phyloP scores from a whole-genome alignment of 2,888 invertebrate species.

The Prostheceraeus crozeri region DNA sequence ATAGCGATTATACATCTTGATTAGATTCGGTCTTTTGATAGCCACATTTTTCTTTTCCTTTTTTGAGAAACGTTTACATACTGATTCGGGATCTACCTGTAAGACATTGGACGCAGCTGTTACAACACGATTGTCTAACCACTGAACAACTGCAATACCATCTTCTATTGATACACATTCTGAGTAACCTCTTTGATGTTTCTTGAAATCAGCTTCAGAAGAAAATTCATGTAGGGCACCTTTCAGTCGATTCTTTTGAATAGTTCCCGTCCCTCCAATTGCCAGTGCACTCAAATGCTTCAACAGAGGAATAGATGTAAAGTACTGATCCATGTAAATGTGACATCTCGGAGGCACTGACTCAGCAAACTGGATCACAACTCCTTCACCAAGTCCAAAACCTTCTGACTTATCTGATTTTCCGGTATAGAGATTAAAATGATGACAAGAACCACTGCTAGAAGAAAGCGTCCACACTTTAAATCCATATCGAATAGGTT shows the following conservation, averaged over 20 bases:
- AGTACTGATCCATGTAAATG: slow-evolving; percentile 9
- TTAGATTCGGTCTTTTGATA: neutral
- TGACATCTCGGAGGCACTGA: neutral
- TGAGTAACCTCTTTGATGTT: neutral
- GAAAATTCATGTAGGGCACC: neutral
- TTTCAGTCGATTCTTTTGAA: slow-evolving; percentile 7
- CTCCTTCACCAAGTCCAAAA: neutral
- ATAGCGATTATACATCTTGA: slow-evolving; percentile 1
- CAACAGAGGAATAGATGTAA: neutral
- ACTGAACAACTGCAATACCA: neutral
- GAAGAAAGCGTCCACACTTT: slow-evolving; percentile 16
- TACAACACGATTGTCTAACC: slow-evolving; percentile 15
- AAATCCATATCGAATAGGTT: slow-evolving; percentile 20
- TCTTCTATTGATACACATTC: slow-evolving; percentile 4
- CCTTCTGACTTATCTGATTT: neutral
- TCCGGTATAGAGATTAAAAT: neutral
- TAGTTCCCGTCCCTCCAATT: slow-evolving; percentile 1
- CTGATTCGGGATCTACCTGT: neutral
- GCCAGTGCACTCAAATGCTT: neutral
- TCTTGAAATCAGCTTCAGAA: neutral
- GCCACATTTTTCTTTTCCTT: slow-evolving; percentile 1
- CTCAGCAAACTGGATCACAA: neutral
- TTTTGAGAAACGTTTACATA: slow-evolving; percentile 10
- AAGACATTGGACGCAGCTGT: slow-evolving; percentile 1
- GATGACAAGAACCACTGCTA: neutral